Conservation (phyloP, 1,140 invertebrate species). For the Orussus abietinus region DNA sequence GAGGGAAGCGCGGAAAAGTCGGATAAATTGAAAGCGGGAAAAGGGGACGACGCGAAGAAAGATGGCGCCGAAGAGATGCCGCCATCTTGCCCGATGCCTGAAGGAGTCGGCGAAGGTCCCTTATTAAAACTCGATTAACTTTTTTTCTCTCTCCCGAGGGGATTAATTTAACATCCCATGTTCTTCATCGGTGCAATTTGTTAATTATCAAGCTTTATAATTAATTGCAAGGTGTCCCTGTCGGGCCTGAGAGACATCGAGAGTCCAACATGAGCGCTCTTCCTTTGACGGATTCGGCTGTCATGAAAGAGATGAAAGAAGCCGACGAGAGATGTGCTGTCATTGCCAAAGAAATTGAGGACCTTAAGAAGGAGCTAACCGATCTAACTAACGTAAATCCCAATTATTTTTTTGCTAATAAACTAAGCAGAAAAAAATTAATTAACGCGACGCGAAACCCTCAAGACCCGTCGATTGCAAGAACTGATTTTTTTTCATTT, state of each 20-base stretch:
- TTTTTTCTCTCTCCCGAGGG: constrained; percentile 2
- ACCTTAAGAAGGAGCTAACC: constrained; percentile 24
- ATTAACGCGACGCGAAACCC: background rate
- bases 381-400: constrained; percentile 25
- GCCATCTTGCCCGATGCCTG: background rate
- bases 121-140: constrained; percentile 1
- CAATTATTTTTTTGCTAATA: constrained; percentile 2
- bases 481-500: constrained; percentile 11
- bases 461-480: no score
- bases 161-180: background rate
- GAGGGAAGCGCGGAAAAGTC: no score
- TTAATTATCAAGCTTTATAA: constrained; percentile 1
- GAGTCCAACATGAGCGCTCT: constrained; percentile 25
- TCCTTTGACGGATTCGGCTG: constrained; percentile 26
- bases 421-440: constrained; percentile 2
- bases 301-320: constrained; percentile 26
- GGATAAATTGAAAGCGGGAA: no score
- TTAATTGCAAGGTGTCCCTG: background rate
- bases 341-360: constrained; percentile 28
- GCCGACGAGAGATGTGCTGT: constrained; percentile 26
- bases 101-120: background rate
- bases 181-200: constrained; percentile 10
- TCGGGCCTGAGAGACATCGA: constrained; percentile 1
- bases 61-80: background rate
- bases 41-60: no score